Conservation (phyloP, 1,140 invertebrate species). For the Leptestheria dahalacensis region DNA sequence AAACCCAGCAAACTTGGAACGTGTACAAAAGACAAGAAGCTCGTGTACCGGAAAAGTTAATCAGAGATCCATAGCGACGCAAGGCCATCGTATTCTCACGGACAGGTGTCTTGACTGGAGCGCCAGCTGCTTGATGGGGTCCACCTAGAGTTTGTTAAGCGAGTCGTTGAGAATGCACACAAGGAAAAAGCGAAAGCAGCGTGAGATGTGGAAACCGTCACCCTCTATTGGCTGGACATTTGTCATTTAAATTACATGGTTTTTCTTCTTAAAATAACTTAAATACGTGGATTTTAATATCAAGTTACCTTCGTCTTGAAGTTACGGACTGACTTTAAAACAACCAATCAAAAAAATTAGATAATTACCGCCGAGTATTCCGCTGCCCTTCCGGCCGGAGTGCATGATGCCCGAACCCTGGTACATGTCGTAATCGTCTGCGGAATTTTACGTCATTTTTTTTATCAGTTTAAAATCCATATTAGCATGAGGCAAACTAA, state of each 20-base stretch:
- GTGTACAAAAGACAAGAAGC: neutral
- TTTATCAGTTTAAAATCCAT: too few relatives aligned
- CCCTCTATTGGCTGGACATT: too few relatives aligned
- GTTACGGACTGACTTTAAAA: neutral
- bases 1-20: too few relatives aligned
- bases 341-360: neutral
- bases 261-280: too few relatives aligned
- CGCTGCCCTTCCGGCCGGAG: slow-evolving; percentile 13
- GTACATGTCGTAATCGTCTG: neutral
- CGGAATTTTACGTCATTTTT: too few relatives aligned
- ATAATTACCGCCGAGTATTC: neutral
- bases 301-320: too few relatives aligned
- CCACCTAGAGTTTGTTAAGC: neutral
- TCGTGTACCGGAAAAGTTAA: slow-evolving; percentile 67
- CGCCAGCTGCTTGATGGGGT: neutral
- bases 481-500: too few relatives aligned
- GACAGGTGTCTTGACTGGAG: neutral
- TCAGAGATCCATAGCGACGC: slow-evolving; percentile 59
- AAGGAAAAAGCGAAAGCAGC: too few relatives aligned
- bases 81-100: slow-evolving; percentile 6
- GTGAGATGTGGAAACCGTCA: too few relatives aligned
- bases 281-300: too few relatives aligned
- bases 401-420: neutral
- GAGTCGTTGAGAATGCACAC: slow-evolving; percentile 1
- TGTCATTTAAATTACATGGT: too few relatives aligned